Percentiles rank a stretch among this genome's conserved stretches.
These are phyloP conservation scores for Perdita meconis DNA, from an alignment of 2,888 invertebrate genomes.

Conservation along the genomic window DNA sequence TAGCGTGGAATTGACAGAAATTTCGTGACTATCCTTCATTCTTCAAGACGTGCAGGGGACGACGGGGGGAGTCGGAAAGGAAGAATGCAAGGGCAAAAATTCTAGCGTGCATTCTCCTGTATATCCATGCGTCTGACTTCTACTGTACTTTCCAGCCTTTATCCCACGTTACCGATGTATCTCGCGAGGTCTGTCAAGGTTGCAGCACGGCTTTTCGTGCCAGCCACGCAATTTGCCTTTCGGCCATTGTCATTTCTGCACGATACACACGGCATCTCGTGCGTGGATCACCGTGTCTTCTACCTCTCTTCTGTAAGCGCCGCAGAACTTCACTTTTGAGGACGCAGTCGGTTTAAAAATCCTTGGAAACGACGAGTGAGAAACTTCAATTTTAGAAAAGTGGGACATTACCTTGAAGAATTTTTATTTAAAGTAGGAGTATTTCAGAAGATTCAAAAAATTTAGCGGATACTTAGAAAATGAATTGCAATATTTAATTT, in stretches of 20 bases:
- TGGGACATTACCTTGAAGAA: no score
- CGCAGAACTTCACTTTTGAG: neutral
- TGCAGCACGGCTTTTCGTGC: conserved; percentile 58
- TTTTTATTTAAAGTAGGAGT: no score
- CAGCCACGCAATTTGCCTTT: conserved; percentile 71
- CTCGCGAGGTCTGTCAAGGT: conserved; percentile 60
- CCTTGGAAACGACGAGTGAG: neutral
- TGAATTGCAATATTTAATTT: no score
- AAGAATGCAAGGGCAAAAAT: conserved; percentile 38
- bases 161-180: conserved; percentile 63
- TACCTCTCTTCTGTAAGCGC: neutral
- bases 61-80: neutral
- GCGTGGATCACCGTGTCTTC: conserved; percentile 31
- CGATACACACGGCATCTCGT: conserved; percentile 49
- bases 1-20: neutral
- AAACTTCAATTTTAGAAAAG: neutral
- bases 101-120: conserved; percentile 34
- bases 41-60: neutral
- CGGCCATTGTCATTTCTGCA: conserved; percentile 72
- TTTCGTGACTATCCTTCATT: conserved; percentile 27
- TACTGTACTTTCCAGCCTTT: conserved; percentile 53
- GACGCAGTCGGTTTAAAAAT: neutral
- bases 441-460: no score
- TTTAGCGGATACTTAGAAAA: no score
- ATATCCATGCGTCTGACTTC: conserved; percentile 18